These are phyloP conservation scores for Mus minutoides DNA, from an alignment of 2,797 vertebrate species.

Conservation along the genomic window DNA sequence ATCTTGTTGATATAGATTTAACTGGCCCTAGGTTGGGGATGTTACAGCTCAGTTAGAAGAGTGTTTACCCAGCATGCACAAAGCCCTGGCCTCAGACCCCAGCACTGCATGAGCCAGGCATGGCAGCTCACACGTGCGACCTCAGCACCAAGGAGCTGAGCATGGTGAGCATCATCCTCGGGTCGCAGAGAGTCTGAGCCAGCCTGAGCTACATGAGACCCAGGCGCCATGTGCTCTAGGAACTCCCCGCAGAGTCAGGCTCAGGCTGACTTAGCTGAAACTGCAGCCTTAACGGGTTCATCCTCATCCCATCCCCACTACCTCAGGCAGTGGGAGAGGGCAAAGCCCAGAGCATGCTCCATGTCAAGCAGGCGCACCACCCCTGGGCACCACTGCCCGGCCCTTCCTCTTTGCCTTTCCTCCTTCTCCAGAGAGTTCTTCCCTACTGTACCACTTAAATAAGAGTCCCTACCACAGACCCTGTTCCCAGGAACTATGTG, in stretches of 20 bases:
- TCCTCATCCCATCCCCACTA: too few relatives aligned
- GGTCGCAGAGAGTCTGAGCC: not conserved
- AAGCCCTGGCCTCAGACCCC: too few relatives aligned
- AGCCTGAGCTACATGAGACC: not conserved
- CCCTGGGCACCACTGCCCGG: not conserved
- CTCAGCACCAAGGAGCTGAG: not conserved
- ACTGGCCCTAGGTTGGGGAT: not conserved
- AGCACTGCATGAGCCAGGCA: not conserved
- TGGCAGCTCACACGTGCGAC: not conserved
- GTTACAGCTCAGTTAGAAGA: not conserved
- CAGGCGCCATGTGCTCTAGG: not conserved
- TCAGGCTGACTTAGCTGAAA: not conserved
- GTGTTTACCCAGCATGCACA: not conserved
- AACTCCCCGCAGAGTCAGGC: not conserved
- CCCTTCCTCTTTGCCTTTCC: not conserved
- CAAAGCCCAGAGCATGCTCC: too few relatives aligned
- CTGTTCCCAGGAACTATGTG: constrained; percentile 1
- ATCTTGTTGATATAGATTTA: not conserved
- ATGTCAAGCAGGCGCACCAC: not conserved
- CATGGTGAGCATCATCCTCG: too few relatives aligned
- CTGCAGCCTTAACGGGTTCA: too few relatives aligned
- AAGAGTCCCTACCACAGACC: not conserved
- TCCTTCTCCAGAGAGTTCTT: not conserved
- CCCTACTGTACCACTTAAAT: not conserved
- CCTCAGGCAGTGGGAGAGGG: too few relatives aligned